Conservation (phyloP, 2,888 invertebrate species). For the Andrena fulva region DNA sequence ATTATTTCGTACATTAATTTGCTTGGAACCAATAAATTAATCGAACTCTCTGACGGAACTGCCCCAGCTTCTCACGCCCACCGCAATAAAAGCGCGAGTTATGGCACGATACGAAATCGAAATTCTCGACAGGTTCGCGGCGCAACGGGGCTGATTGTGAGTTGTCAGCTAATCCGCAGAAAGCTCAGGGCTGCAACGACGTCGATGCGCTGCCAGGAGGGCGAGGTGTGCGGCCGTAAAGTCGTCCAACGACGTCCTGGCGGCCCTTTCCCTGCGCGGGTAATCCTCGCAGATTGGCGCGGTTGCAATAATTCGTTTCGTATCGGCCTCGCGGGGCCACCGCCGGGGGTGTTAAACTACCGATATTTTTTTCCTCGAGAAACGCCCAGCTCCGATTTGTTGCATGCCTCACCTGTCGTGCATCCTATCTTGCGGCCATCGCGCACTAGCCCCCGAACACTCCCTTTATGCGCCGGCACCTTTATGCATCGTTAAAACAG, state of each 20-base stretch:
- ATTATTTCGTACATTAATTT: too few species aligned
- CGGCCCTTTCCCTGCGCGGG: conserved; percentile 60
- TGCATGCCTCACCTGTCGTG: conserved; percentile 59
- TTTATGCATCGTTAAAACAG: conserved; percentile 68
- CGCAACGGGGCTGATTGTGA: conserved; percentile 27
- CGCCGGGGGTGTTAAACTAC: conserved; percentile 58
- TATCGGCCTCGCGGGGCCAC: conserved; percentile 62
- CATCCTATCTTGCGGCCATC: conserved; percentile 47
- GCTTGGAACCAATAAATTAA: too few species aligned
- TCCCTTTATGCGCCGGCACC: conserved; percentile 49
- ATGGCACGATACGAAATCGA: conserved; percentile 37
- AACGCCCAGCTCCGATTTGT: conserved; percentile 50
- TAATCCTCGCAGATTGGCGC: conserved; percentile 72
- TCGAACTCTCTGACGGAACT: too few species aligned
- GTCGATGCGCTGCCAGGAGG: conserved; percentile 53
- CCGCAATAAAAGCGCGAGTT: conserved; percentile 28
- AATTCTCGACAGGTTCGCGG: conserved; percentile 43
- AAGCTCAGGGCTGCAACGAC: conserved; percentile 51
- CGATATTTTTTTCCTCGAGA: conserved; percentile 45
- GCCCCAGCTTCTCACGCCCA: not conserved
- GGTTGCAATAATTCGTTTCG: conserved; percentile 70
- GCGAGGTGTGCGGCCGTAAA: conserved; percentile 61
- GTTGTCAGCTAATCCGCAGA: conserved; percentile 55
- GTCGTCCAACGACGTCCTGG: conserved; percentile 65
- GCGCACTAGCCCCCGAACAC: conserved; percentile 19